Evolutionary conservation across 2,797 vertebrate genomes (phyloP).

Genomic region (Peromyscus attwateri): DNA sequence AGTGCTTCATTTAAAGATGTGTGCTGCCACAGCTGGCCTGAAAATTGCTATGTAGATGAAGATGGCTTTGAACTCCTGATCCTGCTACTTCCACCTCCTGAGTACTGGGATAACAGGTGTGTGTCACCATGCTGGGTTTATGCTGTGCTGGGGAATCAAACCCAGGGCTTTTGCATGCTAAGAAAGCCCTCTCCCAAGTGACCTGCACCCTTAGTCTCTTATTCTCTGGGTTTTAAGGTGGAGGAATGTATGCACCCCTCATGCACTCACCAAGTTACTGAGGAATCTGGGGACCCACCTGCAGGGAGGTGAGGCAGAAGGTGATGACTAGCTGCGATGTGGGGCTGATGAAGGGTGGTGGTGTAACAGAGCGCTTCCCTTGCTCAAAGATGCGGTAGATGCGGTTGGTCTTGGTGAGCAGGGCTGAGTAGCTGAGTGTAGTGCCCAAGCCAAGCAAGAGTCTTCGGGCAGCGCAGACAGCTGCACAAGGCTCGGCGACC

Average conservation of each 20-base stretch:
- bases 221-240: neutral
- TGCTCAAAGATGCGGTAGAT: slow-evolving; percentile 96
- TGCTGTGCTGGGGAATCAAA: neutral
- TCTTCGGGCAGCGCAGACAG: slow-evolving; percentile 91
- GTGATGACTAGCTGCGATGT: slow-evolving; percentile 94
- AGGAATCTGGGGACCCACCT: slow-evolving; percentile 85
- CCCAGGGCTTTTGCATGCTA: neutral
- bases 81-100: neutral
- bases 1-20: neutral
- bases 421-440: slow-evolving; percentile 94
- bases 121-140: neutral
- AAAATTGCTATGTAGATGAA: neutral
- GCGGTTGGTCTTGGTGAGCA: slow-evolving; percentile 96
- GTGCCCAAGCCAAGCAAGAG: slow-evolving; percentile 94
- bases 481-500: slow-evolving; percentile 93
- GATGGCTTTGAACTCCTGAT: neutral
- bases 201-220: neutral
- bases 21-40: neutral
- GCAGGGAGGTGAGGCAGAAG: slow-evolving; percentile 92
- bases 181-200: neutral
- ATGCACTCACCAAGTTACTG: accelerated
- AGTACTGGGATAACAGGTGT: neutral
- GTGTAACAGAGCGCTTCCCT: slow-evolving; percentile 93
- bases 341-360: slow-evolving; percentile 96
- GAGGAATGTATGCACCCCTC: no score